A percentile compares a stretch with the other conserved stretches of the same genome.
phyloP scores from a whole-genome alignment of 2,113 vertebrate genomes.

The Chiloscyllium plagiosum region DNA sequence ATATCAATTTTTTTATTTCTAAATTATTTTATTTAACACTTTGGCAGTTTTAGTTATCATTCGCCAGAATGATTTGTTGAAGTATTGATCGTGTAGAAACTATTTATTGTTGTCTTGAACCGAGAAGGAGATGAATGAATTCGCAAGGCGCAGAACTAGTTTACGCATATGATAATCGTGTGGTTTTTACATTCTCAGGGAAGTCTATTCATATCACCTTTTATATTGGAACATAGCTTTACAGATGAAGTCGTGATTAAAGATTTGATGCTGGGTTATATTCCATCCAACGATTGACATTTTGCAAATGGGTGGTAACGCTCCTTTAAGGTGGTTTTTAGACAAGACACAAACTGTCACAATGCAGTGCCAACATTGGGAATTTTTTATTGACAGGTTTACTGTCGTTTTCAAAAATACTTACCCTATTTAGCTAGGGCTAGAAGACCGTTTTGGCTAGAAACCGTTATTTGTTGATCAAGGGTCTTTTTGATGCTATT shows the following conservation, averaged over 20 bases:
- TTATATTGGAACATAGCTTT: background rate
- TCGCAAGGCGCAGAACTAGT: too few species aligned
- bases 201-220: background rate
- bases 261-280: background rate
- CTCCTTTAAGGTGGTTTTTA: background rate
- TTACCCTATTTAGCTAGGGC: too few species aligned
- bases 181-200: background rate
- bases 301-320: background rate
- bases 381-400: background rate
- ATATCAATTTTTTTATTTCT: background rate
- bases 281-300: background rate
- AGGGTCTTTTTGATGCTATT: background rate
- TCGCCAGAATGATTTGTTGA: background rate
- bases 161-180: background rate
- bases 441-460: too few species aligned
- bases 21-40: background rate
- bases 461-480: background rate
- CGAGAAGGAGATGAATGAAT: background rate
- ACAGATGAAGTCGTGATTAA: background rate
- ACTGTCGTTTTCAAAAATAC: background rate
- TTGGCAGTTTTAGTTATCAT: background rate
- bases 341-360: background rate
- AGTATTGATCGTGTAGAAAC: background rate
- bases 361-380: background rate
- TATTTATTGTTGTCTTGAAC: background rate